Conservation (phyloP, 2,113 vertebrate genomes). For the Nycticorax nycticorax region DNA sequence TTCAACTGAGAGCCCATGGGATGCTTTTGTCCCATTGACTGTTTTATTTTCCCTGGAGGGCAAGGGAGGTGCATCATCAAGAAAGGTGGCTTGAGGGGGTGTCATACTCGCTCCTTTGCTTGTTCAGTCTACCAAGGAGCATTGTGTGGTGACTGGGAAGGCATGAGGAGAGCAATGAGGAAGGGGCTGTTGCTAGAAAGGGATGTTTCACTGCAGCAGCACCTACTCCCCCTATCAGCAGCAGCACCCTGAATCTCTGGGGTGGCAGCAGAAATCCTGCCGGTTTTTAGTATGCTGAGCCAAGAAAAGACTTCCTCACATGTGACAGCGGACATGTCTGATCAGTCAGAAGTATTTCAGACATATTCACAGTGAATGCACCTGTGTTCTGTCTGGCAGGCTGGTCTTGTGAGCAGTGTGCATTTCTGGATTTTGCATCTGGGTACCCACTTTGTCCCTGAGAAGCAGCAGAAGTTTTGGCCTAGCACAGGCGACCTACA, state of each 20-base stretch:
- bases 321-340: not conserved
- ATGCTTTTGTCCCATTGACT: not conserved
- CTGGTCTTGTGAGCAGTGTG: not conserved
- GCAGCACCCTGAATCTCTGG: not conserved
- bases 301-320: not conserved
- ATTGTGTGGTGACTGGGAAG: not conserved
- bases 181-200: not conserved
- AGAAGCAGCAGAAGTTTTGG: not conserved
- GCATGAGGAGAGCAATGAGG: not conserved
- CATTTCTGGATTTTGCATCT: not conserved
- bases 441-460: not conserved
- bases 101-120: not conserved
- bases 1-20: not conserved
- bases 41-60: not conserved
- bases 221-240: not conserved
- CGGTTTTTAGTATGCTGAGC: not conserved
- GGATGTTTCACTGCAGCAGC: not conserved
- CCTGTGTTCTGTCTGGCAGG: not conserved
- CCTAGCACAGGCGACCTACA: not conserved
- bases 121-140: not conserved
- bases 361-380: not conserved
- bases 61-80: not conserved
- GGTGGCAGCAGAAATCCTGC: not conserved
- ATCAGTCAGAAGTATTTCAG: not conserved
- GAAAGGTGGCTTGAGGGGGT: not conserved